phyloP scores from a whole-genome alignment of 2,113 vertebrate genomes.

The Entosphenus tridentatus region DNA sequence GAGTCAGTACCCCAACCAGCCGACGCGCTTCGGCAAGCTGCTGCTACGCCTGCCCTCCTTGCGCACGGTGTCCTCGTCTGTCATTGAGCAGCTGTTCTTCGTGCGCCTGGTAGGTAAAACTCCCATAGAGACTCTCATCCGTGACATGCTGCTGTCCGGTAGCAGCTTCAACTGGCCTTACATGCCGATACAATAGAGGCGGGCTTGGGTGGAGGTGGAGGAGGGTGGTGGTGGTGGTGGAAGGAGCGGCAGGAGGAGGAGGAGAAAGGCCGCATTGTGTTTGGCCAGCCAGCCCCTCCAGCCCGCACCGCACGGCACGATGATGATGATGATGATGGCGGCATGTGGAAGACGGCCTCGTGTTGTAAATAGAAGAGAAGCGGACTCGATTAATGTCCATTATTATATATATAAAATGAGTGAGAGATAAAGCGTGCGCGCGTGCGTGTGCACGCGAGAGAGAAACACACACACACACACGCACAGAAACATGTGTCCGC shows the following conservation, averaged over 20 bases:
- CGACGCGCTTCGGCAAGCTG: slow-evolving; percentile 92
- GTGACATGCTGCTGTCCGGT: slow-evolving; percentile 97
- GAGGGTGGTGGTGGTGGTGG: no score
- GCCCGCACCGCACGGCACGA: no score
- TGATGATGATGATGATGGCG: no score
- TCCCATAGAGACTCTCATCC: slow-evolving; percentile 99
- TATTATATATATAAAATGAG: no score
- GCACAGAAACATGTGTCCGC: not conserved
- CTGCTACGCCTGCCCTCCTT: slow-evolving; percentile 77
- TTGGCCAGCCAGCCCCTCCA: no score
- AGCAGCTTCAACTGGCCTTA: slow-evolving; percentile 99
- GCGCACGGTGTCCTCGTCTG: slow-evolving; percentile 81
- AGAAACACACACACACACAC: not conserved
- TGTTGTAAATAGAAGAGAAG: no score
- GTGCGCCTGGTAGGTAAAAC: slow-evolving; percentile 99
- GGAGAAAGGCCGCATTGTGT: no score
- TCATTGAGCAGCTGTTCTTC: slow-evolving; percentile 99
- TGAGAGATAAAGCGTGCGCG: no score
- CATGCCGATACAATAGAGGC: slow-evolving; percentile 95
- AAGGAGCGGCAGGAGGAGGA: no score
- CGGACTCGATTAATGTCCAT: no score
- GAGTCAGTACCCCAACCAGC: slow-evolving; percentile 95
- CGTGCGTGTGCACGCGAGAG: not conserved
- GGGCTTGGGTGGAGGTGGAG: not conserved
- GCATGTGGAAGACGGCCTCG: no score